Base-by-base conservation (phyloP, 2,888 invertebrate species). In the Graphium colonna region DNA sequence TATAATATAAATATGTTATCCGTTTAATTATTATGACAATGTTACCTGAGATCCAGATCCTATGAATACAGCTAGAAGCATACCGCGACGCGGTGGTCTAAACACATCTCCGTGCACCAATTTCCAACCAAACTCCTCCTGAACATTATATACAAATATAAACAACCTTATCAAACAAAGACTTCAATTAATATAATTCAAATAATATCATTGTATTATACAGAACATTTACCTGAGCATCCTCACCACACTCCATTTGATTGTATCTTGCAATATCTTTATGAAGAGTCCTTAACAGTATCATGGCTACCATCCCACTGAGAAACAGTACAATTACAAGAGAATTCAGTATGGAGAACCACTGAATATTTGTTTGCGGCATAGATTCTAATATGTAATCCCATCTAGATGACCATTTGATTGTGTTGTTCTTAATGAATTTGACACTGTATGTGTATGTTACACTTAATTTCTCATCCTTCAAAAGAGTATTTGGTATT, bases 301-400 rank as follows among this genome's bases (percentile, higher is more conserved):
- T 99, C 99, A 99, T 99, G 21, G 98, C 99, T 12, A 99, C 98
- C 99, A 99, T 99, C 63, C 99, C 99, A 63, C 98, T 97, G 15
- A 99, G 90, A 86, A 99, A 99, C 28, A 98, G 87, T 1, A 98
- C 98, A 70, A 99, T 99, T 52, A 99, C 98, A 67, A 99, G 90
- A 0, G 98, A 98, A 83, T 99, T 99, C 58, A 99, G 91, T 71
- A 99, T 99, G 61, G 98, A 98, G 81, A 99, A 98, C 99, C 98
- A 99, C 79, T 99, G 98, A 68, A 99, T 98, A 77, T 98, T 98
- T 0, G 98, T 97, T 77, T 98, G 98, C 0, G 98, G 98, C 96
- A 98, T 97, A 0, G 98, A 98, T 83, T 98, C 98, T 55, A 99
- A 89, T 60, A 99, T 98, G 80, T 99, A 99, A 83, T 99, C 99